Evolutionary conservation across 53 echinoderm and acorn worm species (phyloP).

Genomic region (Mesocentrotus franciscanus): DNA sequence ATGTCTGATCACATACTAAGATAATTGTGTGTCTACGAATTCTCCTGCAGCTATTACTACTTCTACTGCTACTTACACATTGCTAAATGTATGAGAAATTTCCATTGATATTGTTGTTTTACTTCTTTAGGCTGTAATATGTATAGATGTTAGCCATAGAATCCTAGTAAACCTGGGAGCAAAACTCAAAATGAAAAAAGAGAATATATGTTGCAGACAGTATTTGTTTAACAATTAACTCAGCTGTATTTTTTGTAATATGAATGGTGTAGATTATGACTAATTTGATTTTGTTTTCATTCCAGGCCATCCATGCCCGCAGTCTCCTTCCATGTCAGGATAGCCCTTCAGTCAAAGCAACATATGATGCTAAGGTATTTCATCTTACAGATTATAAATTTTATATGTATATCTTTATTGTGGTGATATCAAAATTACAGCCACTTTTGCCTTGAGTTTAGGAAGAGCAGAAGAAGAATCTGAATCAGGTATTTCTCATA

Average conservation of each 20-base stretch:
- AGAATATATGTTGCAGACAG: background rate
- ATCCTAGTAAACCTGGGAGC: background rate
- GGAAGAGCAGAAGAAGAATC: background rate
- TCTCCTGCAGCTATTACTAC: background rate
- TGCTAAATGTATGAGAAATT: too few relatives aligned
- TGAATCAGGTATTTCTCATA: background rate
- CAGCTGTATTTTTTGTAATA: background rate
- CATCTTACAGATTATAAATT: background rate
- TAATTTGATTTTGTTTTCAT: background rate
- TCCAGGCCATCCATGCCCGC: conserved; percentile 95
- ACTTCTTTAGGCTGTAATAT: background rate
- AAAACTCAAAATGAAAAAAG: background rate
- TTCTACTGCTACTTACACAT: background rate
- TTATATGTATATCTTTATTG: background rate
- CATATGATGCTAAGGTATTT: conserved; percentile 90
- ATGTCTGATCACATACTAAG: background rate
- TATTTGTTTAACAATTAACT: background rate
- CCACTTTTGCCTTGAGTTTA: too few relatives aligned
- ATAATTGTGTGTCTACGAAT: background rate
- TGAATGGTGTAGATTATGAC: background rate
- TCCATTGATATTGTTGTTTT: background rate
- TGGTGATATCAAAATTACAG: background rate
- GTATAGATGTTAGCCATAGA: background rate
- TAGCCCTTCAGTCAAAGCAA: conserved; percentile 88
- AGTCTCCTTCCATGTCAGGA: conserved; percentile 98